Evolutionary conservation across 2,888 invertebrate genomes (phyloP).

Genomic region (Trachelus iudaicus): DNA sequence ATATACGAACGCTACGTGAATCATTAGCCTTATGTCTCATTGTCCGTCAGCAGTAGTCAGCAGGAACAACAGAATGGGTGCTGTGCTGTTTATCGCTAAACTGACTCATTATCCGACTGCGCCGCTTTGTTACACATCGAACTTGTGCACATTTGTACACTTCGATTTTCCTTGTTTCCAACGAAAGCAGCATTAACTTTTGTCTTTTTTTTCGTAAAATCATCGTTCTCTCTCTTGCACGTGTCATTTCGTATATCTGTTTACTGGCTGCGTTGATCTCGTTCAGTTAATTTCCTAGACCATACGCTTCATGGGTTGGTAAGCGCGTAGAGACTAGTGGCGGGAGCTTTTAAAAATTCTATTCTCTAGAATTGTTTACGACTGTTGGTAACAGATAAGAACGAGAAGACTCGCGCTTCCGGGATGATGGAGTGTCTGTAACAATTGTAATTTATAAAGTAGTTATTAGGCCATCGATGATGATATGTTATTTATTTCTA

Average conservation of each 20-base stretch:
- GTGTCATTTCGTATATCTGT: neutral
- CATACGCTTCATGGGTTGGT: neutral
- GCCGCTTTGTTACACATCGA: conserved; percentile 16
- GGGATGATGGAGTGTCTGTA: neutral
- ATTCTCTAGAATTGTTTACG: neutral
- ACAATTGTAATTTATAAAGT: neutral
- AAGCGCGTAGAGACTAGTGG: neutral
- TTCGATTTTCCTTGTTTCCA: neutral
- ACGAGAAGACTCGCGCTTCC: neutral
- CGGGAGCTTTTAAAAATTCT: neutral
- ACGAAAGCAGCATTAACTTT: neutral
- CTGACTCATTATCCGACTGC: conserved; percentile 43
- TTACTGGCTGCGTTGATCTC: neutral
- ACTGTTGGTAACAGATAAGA: neutral
- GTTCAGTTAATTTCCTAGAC: neutral
- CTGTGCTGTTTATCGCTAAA: conserved; percentile 43
- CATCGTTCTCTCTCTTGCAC: neutral
- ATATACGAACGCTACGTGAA: neutral
- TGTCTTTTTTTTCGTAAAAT: neutral
- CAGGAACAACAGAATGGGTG: conserved; percentile 34
- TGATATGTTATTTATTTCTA: neutral
- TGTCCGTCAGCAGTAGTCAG: conserved; percentile 39
- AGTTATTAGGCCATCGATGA: neutral
- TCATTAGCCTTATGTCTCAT: conserved; percentile 36
- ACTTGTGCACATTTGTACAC: neutral